Percentiles rank a stretch among this genome's conserved stretches.
These are phyloP conservation scores for Albula goreensis DNA, from an alignment of 2,113 vertebrate species.

Conservation along the genomic window DNA sequence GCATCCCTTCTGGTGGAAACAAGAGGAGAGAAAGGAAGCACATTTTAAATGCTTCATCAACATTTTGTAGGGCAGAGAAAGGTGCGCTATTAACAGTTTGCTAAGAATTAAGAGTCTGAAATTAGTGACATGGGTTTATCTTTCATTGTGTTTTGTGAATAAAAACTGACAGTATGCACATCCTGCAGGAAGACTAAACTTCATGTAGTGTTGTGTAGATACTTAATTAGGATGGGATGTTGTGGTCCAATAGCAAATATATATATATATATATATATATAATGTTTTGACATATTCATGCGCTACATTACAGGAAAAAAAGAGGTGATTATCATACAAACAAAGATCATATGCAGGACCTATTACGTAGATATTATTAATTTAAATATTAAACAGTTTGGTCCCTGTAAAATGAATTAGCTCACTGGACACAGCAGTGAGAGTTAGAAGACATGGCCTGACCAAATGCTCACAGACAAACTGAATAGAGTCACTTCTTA, in stretches of 20 bases:
- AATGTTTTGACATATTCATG: no score
- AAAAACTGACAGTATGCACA: no score
- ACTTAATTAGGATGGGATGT: no score
- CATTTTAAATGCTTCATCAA: background rate
- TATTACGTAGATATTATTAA: background rate
- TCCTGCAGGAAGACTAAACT: no score
- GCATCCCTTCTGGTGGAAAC: background rate
- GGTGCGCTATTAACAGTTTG: no score
- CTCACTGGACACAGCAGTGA: background rate
- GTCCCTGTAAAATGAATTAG: background rate
- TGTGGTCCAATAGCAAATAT: no score
- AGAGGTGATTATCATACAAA: no score
- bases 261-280: no score
- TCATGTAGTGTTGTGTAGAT: no score
- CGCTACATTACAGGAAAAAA: no score
- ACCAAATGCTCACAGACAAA: background rate
- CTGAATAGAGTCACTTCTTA: background rate
- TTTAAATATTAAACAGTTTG: background rate
- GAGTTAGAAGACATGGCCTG: background rate
- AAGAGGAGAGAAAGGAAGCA: background rate
- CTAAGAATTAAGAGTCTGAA: no score
- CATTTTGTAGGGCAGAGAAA: background rate
- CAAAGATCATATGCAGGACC: background rate
- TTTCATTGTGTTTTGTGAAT: background rate
- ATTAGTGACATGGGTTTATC: background rate